phyloP scores from a whole-genome alignment of 1,140 invertebrate species.

The Lanistes nyassanus region DNA sequence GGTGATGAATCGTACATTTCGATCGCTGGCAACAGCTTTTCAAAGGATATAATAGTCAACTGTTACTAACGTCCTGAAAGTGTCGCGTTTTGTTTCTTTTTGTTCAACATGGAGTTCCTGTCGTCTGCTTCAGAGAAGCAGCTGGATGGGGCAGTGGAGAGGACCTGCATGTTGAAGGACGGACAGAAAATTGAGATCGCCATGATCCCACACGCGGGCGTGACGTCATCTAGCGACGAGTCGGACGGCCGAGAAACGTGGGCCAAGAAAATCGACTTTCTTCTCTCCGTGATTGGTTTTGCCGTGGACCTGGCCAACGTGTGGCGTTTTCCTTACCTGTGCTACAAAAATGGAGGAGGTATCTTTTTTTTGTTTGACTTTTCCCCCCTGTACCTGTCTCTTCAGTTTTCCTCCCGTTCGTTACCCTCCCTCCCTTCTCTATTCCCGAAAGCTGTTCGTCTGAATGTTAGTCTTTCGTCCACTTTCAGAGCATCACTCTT shows the following conservation, averaged over 20 bases:
- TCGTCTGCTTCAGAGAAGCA: conserved; percentile 14
- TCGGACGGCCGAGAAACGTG: conserved; percentile 61
- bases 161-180: conserved; percentile 10
- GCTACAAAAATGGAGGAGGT: conserved; percentile 94
- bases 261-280: conserved; percentile 69
- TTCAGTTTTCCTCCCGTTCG: background rate
- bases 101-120: too few relatives aligned
- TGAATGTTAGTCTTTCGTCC: background rate
- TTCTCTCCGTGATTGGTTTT: conserved; percentile 69
- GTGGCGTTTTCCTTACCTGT: conserved; percentile 94
- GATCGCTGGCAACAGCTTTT: too few relatives aligned
- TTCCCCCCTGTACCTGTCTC: background rate
- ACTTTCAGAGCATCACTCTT: background rate
- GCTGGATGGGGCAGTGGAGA: conserved; percentile 21
- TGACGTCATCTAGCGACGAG: conserved; percentile 18
- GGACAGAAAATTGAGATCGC: conserved; percentile 5
- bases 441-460: background rate
- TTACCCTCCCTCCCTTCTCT: background rate
- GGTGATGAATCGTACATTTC: too few relatives aligned
- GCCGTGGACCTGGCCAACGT: conserved; percentile 84
- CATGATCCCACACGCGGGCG: background rate
- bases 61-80: too few relatives aligned
- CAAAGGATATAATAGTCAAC: too few relatives aligned
- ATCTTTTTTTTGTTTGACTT: conserved; percentile 14
- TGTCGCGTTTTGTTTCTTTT: too few relatives aligned